phyloP scores from a whole-genome alignment of 2,797 vertebrate species.

The Pangasius krempfi region DNA sequence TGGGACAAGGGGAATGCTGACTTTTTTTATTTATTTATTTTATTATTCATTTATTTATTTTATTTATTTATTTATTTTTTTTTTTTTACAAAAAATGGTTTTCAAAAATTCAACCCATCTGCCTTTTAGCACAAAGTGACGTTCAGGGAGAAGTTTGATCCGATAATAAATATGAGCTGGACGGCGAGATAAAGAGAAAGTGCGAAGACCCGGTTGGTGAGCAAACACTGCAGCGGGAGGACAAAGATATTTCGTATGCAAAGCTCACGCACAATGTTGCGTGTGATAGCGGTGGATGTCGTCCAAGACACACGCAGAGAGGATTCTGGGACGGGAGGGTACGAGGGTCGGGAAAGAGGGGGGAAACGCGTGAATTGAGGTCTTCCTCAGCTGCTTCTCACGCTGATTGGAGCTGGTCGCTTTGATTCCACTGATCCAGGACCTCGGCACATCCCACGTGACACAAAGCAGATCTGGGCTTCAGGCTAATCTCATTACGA shows the following conservation, averaged over 20 bases:
- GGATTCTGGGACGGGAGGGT: constrained; percentile 35
- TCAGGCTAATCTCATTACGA: constrained; percentile 84
- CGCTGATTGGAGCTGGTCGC: constrained; percentile 71
- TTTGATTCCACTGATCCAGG: constrained; percentile 80
- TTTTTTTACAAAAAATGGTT: background rate
- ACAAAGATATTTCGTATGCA: constrained; percentile 85
- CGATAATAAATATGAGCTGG: constrained; percentile 74
- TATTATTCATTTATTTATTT: background rate
- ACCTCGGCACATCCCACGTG: constrained; percentile 76
- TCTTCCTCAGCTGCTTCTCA: constrained; percentile 74
- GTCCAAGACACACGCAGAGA: constrained; percentile 80
- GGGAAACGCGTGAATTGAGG: constrained; percentile 71
- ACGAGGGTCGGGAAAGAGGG: constrained; percentile 10
- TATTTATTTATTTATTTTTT: background rate
- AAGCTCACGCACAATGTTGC: constrained; percentile 81
- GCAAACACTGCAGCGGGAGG: constrained; percentile 53
- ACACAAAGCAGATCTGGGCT: constrained; percentile 81
- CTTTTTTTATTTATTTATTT: constrained; percentile 12
- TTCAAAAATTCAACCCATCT: constrained; percentile 59
- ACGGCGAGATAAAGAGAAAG: constrained; percentile 73
- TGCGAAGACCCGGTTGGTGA: constrained; percentile 19
- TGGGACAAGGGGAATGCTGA: background rate
- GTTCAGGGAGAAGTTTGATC: constrained; percentile 66
- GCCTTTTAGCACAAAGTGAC: constrained; percentile 54
- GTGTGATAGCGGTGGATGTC: constrained; percentile 78